Conservation (phyloP, 2,888 invertebrate species). For the Marronus borbonicus region DNA sequence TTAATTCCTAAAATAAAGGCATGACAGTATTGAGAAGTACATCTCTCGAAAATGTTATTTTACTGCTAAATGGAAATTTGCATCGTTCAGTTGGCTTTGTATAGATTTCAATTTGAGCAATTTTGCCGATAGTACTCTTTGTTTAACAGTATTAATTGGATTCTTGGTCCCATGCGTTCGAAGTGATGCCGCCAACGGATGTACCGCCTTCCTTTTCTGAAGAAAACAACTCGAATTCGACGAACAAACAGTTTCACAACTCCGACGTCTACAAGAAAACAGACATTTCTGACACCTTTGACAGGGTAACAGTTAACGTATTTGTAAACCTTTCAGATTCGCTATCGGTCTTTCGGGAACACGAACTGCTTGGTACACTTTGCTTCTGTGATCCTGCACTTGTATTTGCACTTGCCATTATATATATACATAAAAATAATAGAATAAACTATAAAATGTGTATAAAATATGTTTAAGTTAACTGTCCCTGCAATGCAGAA, state of each 20-base stretch:
- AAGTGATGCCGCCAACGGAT: slow-evolving; percentile 65
- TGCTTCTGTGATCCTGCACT: slow-evolving; percentile 55
- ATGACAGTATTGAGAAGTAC: slow-evolving; percentile 22
- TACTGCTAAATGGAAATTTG: slow-evolving; percentile 84
- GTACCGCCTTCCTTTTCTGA: slow-evolving; percentile 66
- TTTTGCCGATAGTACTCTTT: slow-evolving; percentile 85
- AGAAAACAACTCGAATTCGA: slow-evolving; percentile 69
- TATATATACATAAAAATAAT: slow-evolving; percentile 53
- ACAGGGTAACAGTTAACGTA: slow-evolving; percentile 3
- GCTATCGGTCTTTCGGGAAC: slow-evolving; percentile 53
- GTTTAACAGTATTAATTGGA: slow-evolving; percentile 65
- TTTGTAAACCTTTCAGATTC: slow-evolving; percentile 46
- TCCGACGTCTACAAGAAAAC: slow-evolving; percentile 62
- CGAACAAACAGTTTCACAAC: slow-evolving; percentile 67
- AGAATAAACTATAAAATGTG: slow-evolving; percentile 56
- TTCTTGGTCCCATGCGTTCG: slow-evolving; percentile 51
- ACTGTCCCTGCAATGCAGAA: slow-evolving; percentile 65
- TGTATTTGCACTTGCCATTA: slow-evolving; percentile 58
- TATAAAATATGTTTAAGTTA: slow-evolving; percentile 53
- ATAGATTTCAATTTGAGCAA: slow-evolving; percentile 82
- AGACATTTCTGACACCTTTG: slow-evolving; percentile 21
- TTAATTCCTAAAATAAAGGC: slow-evolving; percentile 73
- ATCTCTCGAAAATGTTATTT: slow-evolving; percentile 51
- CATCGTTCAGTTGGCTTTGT: slow-evolving; percentile 86
- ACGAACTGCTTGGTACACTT: slow-evolving; percentile 61